Conservation (phyloP, 2,888 invertebrate genomes). For the Hololepta plana region DNA sequence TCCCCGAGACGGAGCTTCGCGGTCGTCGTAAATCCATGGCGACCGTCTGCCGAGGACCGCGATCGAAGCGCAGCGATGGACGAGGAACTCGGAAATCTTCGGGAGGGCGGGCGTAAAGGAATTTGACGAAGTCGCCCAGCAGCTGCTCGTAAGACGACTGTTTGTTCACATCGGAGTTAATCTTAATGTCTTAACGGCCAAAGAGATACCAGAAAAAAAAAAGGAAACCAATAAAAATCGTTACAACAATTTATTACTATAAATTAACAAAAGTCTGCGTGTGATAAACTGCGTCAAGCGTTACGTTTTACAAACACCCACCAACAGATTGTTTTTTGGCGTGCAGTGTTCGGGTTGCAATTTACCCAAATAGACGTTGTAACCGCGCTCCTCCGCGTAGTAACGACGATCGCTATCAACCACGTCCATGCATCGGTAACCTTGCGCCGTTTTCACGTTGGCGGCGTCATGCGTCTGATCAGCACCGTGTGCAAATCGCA, state of each 20-base stretch:
- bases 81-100: no score
- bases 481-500: conserved; percentile 74
- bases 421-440: conserved; percentile 70
- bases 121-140: no score
- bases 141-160: no score
- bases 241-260: conserved; percentile 3
- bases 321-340: conserved; percentile 77
- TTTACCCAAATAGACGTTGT: conserved; percentile 55
- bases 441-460: conserved; percentile 52
- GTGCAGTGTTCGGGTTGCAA: conserved; percentile 69
- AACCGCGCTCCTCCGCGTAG: conserved; percentile 57
- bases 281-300: no score
- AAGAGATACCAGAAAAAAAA: background rate
- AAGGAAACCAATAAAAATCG: conserved; percentile 2
- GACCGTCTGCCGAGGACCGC: no score
- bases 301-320: conserved; percentile 38
- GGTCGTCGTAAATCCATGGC: no score
- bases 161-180: no score
- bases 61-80: no score
- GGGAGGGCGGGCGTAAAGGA: no score
- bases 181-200: no score
- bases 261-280: no score
- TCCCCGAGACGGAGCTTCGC: no score
- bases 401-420: conserved; percentile 73
- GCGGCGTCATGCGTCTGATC: conserved; percentile 76